Evolutionary conservation across 2,797 vertebrate genomes (phyloP).

Genomic region (Ambastaia sidthimunki): DNA sequence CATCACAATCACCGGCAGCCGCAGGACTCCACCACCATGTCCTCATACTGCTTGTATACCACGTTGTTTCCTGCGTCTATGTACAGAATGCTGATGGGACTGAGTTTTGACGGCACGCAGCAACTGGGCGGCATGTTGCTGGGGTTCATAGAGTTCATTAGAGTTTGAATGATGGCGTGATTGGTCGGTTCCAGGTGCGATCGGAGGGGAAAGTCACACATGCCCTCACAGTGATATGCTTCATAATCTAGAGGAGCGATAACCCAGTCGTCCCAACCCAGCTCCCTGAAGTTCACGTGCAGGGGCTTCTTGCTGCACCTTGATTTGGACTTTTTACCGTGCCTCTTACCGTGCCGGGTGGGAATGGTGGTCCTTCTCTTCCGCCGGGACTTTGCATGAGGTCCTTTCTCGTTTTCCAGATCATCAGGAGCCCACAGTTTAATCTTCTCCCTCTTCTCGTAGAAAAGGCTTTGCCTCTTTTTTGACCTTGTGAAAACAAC

Average conservation of each 20-base stretch:
- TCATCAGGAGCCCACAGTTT: conserved; percentile 50
- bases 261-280: conserved; percentile 98
- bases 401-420: conserved; percentile 52
- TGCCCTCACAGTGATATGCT: conserved; percentile 91
- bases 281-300: conserved; percentile 91
- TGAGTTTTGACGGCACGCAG: conserved; percentile 90
- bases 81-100: conserved; percentile 94
- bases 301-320: conserved; percentile 91
- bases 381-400: conserved; percentile 46
- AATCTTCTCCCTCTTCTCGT: conserved; percentile 76
- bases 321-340: conserved; percentile 85
- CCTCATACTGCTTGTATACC: conserved; percentile 95
- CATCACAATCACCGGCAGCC: conserved; percentile 86
- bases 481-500: conserved; percentile 86
- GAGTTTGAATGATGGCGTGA: conserved; percentile 95
- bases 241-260: conserved; percentile 94
- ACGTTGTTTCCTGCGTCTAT: conserved; percentile 95
- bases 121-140: conserved; percentile 91
- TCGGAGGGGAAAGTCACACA: conserved; percentile 92
- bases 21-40: conserved; percentile 95
- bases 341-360: conserved; percentile 86
- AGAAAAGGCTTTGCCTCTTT: conserved; percentile 85
- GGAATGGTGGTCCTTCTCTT: conserved; percentile 44
- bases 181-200: conserved; percentile 96
- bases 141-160: conserved; percentile 96